phyloP scores from a whole-genome alignment of 2,113 vertebrate genomes.

The Rhinopithecus roxellana region DNA sequence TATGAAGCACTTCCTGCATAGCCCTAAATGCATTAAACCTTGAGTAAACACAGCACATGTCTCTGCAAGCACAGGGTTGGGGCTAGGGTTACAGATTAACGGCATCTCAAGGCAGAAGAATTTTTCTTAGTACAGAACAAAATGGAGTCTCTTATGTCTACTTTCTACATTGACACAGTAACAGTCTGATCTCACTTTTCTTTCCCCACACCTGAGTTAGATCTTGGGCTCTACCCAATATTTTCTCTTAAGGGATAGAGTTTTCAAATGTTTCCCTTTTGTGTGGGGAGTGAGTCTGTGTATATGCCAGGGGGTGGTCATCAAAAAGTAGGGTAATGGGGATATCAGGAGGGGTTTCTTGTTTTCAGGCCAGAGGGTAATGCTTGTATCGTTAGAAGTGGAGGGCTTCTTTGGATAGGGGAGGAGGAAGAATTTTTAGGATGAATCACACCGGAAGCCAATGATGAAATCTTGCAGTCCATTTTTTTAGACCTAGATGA shows the following conservation, averaged over 20 bases:
- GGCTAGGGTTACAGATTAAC: too few species aligned
- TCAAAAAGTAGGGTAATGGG: background rate
- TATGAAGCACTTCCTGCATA: too few species aligned
- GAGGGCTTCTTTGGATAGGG: background rate
- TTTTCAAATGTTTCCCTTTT: conserved; percentile 30
- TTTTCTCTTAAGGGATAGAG: background rate
- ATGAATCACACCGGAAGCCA: background rate
- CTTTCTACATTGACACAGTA: too few species aligned
- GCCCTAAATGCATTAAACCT: too few species aligned
- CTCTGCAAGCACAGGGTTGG: too few species aligned
- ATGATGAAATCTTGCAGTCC: background rate
- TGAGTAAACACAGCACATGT: too few species aligned
- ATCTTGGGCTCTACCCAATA: background rate
- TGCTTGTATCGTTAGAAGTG: background rate
- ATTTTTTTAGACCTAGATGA: too few species aligned
- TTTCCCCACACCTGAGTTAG: background rate
- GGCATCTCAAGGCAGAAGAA: too few species aligned
- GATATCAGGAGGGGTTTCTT: background rate
- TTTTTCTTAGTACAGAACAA: too few species aligned
- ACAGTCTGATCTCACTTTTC: too few species aligned
- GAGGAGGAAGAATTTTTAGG: background rate
- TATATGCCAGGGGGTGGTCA: background rate
- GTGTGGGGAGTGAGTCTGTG: background rate
- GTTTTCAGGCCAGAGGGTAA: background rate
- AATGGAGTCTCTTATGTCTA: too few species aligned